Percentiles rank a stretch among this genome's conserved stretches.
Evolutionary conservation across 1,140 invertebrate genomes (phyloP).

Genomic region (Caenorhabditis elegans): DNA sequence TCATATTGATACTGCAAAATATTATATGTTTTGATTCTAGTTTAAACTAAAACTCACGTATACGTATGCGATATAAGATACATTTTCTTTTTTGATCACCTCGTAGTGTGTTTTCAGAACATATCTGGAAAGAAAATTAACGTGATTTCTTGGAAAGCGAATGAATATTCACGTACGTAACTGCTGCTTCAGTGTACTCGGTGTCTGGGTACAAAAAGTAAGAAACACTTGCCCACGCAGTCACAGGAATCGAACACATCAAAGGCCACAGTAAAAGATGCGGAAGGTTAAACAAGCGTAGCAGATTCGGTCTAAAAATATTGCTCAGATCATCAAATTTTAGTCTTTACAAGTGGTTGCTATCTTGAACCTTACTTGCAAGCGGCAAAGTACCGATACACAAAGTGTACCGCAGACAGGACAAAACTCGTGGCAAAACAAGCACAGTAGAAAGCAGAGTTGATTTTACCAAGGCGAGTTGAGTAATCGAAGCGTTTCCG

Average conservation of each 20-base stretch:
- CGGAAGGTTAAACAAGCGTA: not conserved
- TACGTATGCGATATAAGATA: not conserved
- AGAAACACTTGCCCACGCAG: not conserved
- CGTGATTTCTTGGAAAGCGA: too few species aligned
- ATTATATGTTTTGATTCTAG: not conserved
- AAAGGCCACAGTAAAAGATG: not conserved
- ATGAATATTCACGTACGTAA: too few species aligned
- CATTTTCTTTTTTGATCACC: not conserved
- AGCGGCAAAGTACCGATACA: not conserved
- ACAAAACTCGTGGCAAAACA: not conserved
- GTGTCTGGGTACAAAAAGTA: conserved; percentile 15
- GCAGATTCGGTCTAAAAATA: not conserved
- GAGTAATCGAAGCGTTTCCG: conserved; percentile 1
- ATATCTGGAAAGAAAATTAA: not conserved
- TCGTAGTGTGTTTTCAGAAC: not conserved
- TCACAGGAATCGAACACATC: not conserved
- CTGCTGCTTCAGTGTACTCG: not conserved
- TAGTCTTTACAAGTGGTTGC: too few species aligned
- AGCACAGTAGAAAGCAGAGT: not conserved
- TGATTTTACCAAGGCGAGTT: not conserved
- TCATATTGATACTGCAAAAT: not conserved
- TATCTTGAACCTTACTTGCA: conserved; percentile 13
- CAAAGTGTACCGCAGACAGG: not conserved
- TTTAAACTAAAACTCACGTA: not conserved
- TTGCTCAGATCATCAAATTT: too few species aligned